phyloP scores from a whole-genome alignment of 2,888 invertebrate genomes.

The Eupithecia inturbata region DNA sequence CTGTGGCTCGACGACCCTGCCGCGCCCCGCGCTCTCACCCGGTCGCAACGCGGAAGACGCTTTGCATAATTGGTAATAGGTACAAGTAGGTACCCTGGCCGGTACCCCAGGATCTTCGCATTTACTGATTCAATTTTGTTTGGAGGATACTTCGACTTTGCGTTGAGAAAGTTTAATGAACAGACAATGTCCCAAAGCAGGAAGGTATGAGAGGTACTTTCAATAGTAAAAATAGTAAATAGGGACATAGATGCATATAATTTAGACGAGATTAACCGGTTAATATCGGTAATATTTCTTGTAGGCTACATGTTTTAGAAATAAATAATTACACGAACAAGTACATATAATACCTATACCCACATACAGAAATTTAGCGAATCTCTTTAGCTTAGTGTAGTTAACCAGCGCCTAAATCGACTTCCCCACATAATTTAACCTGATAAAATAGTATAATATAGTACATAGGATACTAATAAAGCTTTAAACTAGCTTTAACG shows the following conservation, averaged over 20 bases:
- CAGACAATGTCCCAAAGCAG: not conserved
- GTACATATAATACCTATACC: not conserved
- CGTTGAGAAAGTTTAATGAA: constrained; percentile 12
- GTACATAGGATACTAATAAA: constrained; percentile 35
- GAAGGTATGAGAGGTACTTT: not conserved
- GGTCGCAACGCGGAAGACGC: constrained; percentile 75
- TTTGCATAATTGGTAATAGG: constrained; percentile 81
- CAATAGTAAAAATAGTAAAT: not conserved
- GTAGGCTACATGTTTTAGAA: not conserved
- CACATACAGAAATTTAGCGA: not conserved
- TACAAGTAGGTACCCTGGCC: constrained; percentile 66
- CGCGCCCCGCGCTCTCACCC: constrained; percentile 52
- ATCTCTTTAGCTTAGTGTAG: not conserved
- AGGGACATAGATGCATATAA: not conserved
- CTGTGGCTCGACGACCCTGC: constrained; percentile 70
- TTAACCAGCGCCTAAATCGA: not conserved
- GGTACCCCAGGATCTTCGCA: constrained; percentile 32
- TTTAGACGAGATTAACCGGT: not conserved
- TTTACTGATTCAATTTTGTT: constrained; percentile 36
- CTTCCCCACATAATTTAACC: constrained; percentile 28
- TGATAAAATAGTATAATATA: too few species aligned
- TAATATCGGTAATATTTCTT: not conserved
- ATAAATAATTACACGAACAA: not conserved
- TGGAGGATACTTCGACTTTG: constrained; percentile 25
- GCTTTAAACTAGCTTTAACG: constrained; percentile 52